Percentiles rank a stretch among this genome's conserved stretches.
Evolutionary conservation across 2,797 vertebrate species (phyloP).

Genomic region (Cichlasoma orientale): DNA sequence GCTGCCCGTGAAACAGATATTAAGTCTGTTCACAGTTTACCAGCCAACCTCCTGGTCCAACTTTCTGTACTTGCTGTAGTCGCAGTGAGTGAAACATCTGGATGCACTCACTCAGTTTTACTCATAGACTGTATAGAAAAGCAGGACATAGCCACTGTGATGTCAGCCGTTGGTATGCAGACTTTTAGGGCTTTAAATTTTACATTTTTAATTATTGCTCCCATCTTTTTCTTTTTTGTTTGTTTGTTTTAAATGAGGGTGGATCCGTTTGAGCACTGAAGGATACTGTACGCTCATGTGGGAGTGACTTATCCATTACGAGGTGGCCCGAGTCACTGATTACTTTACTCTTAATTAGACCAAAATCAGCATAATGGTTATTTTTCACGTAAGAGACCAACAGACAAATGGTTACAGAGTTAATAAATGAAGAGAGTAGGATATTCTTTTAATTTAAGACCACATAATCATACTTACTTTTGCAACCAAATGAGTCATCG

Average conservation of each 20-base stretch:
- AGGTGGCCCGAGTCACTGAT: no score
- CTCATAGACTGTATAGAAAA: background rate
- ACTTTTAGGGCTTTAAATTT: background rate
- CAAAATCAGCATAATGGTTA: background rate
- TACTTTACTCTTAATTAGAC: background rate
- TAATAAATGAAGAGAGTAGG: background rate
- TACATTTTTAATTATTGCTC: no score
- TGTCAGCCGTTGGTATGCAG: background rate
- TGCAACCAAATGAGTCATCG: background rate
- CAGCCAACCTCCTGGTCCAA: background rate
- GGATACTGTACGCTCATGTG: background rate
- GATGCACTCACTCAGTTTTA: background rate
- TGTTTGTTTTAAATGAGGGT: background rate
- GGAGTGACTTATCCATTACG: background rate
- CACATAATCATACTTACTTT: background rate
- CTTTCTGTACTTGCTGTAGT: background rate
- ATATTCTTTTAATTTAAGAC: background rate
- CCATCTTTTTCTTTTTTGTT: no score
- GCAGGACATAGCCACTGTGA: background rate
- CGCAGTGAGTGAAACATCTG: background rate
- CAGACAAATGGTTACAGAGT: background rate
- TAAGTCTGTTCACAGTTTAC: conserved; percentile 9
- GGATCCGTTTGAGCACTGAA: background rate
- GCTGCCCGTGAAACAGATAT: background rate
- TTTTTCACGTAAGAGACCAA: background rate